Conservation (phyloP, 2,113 vertebrate genomes). For the Dinomys branickii region DNA sequence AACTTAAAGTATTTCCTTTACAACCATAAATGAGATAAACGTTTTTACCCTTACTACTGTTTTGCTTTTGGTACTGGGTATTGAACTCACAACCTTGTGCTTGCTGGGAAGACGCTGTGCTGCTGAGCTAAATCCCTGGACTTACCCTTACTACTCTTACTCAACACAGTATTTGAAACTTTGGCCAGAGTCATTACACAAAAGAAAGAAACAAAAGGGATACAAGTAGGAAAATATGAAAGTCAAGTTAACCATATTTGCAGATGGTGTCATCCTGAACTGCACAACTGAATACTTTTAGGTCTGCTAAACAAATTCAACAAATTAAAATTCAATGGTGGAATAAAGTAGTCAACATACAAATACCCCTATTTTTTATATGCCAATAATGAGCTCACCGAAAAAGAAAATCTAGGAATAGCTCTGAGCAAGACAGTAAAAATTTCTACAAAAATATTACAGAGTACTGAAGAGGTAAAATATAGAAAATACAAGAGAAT, state of each 20-base stretch:
- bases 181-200: not conserved
- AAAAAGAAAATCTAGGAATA: not conserved
- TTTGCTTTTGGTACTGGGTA: not conserved
- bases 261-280: not conserved
- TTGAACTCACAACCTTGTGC: too few relatives aligned
- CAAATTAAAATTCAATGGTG: not conserved
- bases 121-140: too few relatives aligned
- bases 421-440: not conserved
- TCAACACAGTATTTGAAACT: not conserved
- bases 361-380: not conserved
- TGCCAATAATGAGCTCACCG: not conserved
- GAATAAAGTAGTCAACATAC: not conserved
- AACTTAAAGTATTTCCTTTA: not conserved
- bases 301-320: not conserved
- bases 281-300: not conserved
- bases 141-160: not conserved
- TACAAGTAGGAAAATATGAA: not conserved
- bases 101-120: too few relatives aligned
- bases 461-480: not conserved
- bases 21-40: not conserved
- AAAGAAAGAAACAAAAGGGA: not conserved
- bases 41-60: not conserved
- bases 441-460: not conserved
- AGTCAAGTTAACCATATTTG: not conserved
- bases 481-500: not conserved